phyloP scores from a whole-genome alignment of 1,140 invertebrate species.

The Ceratina australensis region DNA sequence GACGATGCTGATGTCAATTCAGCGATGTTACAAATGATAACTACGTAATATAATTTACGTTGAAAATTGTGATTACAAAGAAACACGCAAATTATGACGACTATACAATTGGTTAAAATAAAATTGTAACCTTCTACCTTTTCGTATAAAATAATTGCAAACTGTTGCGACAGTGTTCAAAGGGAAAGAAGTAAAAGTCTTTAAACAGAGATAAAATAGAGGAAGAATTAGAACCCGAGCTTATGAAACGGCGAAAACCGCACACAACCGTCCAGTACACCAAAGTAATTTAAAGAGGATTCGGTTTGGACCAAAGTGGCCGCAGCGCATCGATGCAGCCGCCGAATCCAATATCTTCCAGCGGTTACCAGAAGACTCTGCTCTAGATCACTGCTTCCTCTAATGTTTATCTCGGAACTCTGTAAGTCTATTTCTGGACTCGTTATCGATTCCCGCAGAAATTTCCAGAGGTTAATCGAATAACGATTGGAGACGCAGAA shows the following conservation, averaged over 20 bases:
- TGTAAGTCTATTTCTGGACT: not conserved
- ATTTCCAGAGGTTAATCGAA: not conserved
- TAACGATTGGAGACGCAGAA: not conserved
- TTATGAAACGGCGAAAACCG: constrained; percentile 14
- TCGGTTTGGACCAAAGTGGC: constrained; percentile 15
- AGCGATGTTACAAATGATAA: no score
- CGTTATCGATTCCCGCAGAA: not conserved
- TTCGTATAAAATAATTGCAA: no score
- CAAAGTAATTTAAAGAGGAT: constrained; percentile 37
- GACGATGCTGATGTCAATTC: not conserved
- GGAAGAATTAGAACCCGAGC: not conserved
- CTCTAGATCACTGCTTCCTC: constrained; percentile 8
- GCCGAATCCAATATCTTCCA: constrained; percentile 43
- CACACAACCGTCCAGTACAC: not conserved
- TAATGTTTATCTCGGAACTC: not conserved
- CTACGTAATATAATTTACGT: no score
- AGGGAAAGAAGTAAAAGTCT: not conserved
- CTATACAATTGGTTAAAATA: no score
- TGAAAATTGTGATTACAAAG: no score
- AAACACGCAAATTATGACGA: no score
- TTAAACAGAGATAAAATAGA: not conserved
- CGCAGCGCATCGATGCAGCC: constrained; percentile 24
- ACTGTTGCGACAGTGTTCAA: no score
- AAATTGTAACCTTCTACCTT: no score
- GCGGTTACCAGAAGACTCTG: constrained; percentile 34